These are phyloP conservation scores for Himalopsyche tibetana DNA, from an alignment of 2,888 invertebrate species.

Conservation along the genomic window DNA sequence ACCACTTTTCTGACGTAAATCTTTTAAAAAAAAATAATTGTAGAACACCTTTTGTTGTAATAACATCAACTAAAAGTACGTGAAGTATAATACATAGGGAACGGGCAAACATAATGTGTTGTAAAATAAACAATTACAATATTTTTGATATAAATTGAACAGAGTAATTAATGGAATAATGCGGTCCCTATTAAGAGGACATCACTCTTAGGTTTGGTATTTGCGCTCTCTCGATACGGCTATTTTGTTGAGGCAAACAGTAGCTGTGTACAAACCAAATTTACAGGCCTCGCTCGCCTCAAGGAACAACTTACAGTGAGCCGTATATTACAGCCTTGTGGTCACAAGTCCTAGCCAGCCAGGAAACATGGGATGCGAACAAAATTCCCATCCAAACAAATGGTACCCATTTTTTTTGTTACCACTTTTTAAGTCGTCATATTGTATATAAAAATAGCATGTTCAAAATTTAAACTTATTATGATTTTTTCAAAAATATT, in stretches of 20 bases:
- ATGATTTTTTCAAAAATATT: no score
- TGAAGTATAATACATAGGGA: no score
- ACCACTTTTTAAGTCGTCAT: no score
- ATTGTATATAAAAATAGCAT: no score
- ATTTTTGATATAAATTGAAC: no score
- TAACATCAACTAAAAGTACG: no score
- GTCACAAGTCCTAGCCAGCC: conserved; percentile 34
- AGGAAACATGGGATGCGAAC: conserved; percentile 22
- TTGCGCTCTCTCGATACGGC: conserved; percentile 48
- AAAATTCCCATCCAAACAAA: background rate
- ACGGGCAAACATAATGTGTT: no score
- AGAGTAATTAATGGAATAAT: background rate
- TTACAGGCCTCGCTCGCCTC: conserved; percentile 45
- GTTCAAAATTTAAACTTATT: no score
- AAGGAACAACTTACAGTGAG: conserved; percentile 27
- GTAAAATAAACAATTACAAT: no score
- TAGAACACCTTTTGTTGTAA: no score
- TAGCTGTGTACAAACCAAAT: conserved; percentile 50
- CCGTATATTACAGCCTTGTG: conserved; percentile 37
- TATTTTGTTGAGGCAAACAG: conserved; percentile 54
- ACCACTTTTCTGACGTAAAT: no score
- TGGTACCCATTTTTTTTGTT: background rate
- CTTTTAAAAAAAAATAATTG: no score
- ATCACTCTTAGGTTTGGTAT: conserved; percentile 38
- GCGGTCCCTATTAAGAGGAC: conserved; percentile 21